A percentile compares a stretch with the other conserved stretches of the same genome.
Evolutionary conservation across 2,797 vertebrate species (phyloP).

Genomic region (Ptychadena robeensis): DNA sequence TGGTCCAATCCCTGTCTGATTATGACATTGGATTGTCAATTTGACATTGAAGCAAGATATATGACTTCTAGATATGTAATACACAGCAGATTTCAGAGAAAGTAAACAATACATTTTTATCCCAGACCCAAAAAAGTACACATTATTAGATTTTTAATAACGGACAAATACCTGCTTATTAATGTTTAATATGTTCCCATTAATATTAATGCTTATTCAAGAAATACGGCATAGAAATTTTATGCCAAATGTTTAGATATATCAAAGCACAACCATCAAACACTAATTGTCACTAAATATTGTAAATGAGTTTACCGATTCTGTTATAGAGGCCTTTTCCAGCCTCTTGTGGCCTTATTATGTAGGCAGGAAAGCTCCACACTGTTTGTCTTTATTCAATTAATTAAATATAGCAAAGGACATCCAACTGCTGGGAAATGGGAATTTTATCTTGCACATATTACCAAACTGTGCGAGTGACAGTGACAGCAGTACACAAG

Average conservation of each 20-base stretch:
- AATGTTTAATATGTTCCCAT: neutral
- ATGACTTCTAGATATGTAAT: neutral
- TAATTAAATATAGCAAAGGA: conserved; percentile 53
- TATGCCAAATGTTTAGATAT: neutral
- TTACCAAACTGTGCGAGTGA: conserved; percentile 31
- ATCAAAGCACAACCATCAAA: neutral
- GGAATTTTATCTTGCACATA: conserved; percentile 28
- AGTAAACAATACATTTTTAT: too few relatives aligned
- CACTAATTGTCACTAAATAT: conserved; percentile 32
- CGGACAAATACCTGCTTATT: neutral
- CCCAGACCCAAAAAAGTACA: too few relatives aligned
- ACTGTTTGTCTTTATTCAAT: conserved; percentile 42
- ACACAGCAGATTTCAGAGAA: neutral
- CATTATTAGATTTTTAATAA: too few relatives aligned
- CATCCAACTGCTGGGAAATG: conserved; percentile 24
- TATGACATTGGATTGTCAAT: too few relatives aligned
- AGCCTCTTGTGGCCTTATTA: conserved; percentile 50
- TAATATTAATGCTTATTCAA: neutral
- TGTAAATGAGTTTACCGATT: conserved; percentile 36
- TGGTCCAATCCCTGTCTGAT: neutral
- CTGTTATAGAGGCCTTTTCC: conserved; percentile 12
- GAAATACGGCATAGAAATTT: neutral
- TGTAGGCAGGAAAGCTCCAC: conserved; percentile 23
- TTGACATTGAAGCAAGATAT: neutral
- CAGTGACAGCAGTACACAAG: conserved; percentile 38